A percentile compares a stretch with the other conserved stretches of the same genome.
These are phyloP conservation scores for Onthophagus taurus DNA, from an alignment of 1,140 invertebrate species.

Conservation along the genomic window DNA sequence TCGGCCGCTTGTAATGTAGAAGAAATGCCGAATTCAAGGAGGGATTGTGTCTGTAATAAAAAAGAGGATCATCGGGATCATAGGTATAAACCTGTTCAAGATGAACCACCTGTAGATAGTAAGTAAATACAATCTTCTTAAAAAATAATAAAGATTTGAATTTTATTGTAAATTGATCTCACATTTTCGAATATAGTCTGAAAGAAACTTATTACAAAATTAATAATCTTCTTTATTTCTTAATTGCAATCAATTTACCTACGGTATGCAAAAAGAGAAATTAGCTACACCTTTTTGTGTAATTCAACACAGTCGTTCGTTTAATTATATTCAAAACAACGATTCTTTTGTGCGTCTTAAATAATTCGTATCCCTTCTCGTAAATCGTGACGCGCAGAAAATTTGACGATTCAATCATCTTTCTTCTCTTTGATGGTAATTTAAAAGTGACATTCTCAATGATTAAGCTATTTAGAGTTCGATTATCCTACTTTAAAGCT, in stretches of 20 bases:
- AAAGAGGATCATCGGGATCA: conserved; percentile 18
- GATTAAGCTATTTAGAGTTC: too few species aligned
- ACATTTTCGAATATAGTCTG: neutral
- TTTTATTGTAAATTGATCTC: neutral
- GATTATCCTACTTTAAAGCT: too few species aligned
- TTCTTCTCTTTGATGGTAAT: too few species aligned
- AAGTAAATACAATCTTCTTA: conserved; percentile 8
- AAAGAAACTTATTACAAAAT: too few species aligned
- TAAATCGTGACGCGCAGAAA: too few species aligned
- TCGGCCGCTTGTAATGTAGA: conserved; percentile 26
- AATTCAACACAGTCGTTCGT: too few species aligned
- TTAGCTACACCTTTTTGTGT: too few species aligned
- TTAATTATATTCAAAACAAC: too few species aligned
- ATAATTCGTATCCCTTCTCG: too few species aligned
- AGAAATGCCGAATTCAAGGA: conserved; percentile 27
- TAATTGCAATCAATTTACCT: neutral
- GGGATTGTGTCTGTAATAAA: conserved; percentile 28
- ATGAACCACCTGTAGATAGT: conserved; percentile 35
- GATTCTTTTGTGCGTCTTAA: too few species aligned
- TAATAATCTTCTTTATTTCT: neutral
- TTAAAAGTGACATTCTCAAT: too few species aligned
- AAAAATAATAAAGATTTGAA: neutral
- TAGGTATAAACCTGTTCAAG: conserved; percentile 28
- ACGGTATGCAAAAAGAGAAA: neutral
- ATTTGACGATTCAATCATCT: too few species aligned